Evolutionary conservation across 2,113 vertebrate species (phyloP).

Genomic region (Sorex araneus): DNA sequence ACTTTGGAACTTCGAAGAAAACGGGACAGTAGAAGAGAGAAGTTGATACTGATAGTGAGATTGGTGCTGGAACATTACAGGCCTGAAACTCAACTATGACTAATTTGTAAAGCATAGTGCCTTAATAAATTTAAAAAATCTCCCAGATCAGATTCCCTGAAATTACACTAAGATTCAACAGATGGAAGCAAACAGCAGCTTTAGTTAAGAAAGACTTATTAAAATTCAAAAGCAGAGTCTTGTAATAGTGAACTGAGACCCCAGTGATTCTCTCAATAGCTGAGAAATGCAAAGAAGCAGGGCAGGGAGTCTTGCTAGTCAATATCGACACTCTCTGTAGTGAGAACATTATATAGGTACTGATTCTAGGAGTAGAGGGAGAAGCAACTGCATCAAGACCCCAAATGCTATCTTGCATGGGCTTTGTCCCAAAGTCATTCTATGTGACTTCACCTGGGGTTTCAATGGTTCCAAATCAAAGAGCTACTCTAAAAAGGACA

Average conservation of each 20-base stretch:
- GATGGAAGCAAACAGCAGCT: background rate
- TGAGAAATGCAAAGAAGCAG: background rate
- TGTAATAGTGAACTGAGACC: background rate
- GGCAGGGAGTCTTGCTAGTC: background rate
- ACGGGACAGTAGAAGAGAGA: too few species aligned
- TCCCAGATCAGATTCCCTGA: background rate
- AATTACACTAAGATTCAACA: slow-evolving; percentile 1
- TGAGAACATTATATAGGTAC: background rate
- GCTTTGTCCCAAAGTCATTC: background rate
- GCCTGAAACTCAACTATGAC: too few species aligned
- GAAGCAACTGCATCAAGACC: background rate
- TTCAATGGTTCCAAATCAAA: background rate
- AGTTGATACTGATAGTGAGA: too few species aligned
- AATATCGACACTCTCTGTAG: background rate
- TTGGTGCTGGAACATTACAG: too few species aligned
- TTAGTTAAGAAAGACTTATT: background rate
- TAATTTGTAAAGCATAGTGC: too few species aligned
- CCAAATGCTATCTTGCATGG: background rate
- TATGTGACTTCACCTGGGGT: background rate
- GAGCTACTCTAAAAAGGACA: background rate
- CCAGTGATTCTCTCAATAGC: background rate
- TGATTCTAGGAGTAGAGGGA: background rate
- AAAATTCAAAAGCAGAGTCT: slow-evolving; percentile 12
- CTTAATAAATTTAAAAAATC: background rate
- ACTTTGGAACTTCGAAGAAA: too few species aligned